These are phyloP conservation scores for Portunus trituberculatus DNA, from an alignment of 1,140 invertebrate genomes.

Conservation along the genomic window DNA sequence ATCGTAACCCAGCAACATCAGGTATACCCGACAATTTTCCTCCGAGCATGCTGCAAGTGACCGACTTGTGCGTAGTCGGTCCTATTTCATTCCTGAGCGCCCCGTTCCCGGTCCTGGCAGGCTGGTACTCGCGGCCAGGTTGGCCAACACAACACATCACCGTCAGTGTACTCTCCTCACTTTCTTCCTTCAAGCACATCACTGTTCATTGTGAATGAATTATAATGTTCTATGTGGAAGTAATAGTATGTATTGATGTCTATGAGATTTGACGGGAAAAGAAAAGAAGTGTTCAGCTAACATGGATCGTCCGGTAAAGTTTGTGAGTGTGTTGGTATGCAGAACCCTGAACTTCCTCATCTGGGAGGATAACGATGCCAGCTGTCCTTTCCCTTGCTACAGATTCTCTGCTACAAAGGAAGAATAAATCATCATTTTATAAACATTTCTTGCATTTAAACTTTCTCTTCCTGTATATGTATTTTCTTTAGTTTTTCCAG, in stretches of 20 bases:
- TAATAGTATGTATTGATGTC: neutral
- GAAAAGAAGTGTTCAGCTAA: neutral
- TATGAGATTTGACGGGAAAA: neutral
- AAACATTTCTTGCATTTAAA: neutral
- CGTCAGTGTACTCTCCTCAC: neutral
- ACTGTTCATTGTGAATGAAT: too few species aligned
- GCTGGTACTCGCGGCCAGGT: neutral
- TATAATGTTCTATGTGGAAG: too few species aligned
- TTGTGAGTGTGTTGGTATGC: conserved; percentile 53
- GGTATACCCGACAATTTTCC: neutral
- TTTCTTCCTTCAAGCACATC: too few species aligned
- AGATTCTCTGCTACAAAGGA: neutral
- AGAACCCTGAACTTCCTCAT: conserved; percentile 55
- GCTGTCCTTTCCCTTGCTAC: neutral
- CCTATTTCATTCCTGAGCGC: conserved; percentile 41
- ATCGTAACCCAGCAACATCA: neutral
- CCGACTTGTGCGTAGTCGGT: conserved; percentile 32
- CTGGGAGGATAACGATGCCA: conserved; percentile 39
- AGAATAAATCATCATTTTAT: neutral
- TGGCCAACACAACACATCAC: neutral
- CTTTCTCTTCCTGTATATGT: neutral
- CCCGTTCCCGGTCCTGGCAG: neutral
- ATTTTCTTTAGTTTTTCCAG: neutral
- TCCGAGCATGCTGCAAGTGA: conserved; percentile 26
- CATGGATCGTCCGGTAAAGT: conserved; percentile 29